Base-by-base conservation (phyloP, 1,140 invertebrate species). In the Apis cerana region DNA sequence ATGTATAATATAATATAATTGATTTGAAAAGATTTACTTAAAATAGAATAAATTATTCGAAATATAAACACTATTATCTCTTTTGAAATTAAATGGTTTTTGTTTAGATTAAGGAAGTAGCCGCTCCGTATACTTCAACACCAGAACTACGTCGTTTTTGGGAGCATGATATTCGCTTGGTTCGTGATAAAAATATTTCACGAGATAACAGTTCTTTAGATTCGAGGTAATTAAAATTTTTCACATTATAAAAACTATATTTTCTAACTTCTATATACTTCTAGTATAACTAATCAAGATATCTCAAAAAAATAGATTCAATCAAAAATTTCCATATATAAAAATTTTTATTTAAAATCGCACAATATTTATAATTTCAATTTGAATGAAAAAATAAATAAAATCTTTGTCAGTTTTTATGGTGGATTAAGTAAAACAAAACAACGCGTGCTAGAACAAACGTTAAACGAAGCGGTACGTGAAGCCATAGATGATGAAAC, bases 31-130 rank as follows among this genome's bases (percentile, higher is more conserved):
- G 33, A 33, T 33, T 33, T 33, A 33, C 4, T 33, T 33, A 33
- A 33, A 33, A 33, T 27, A 27, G 13, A 27, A 15, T 62, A 33
- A 33, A 33, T 33, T 2, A 33, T 33, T 33, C 2, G 33, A 33
- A 33, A 33, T 33, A 33, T 33, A 33, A 33, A 4, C 4, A 33
- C 33, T 3, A 33, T 33, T 33, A 70, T 61, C 13, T 79, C 17
- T 33, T 23, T 7, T 23, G 3, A 23, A 2, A 74, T 17, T 59
- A 74, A 15, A 21, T 15, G 12, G 52, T 84, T 85, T 86, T 43
- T 56, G 54, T 48, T 23, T 54, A 96, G 96, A 97, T 98, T 78
- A 98, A 98, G 93, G 97, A 98, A 94, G 97, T 98, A 0, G 97
- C 97, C 1, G 96, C 96, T 2, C 97, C 97, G 0, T 96, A 97